Base-by-base conservation (phyloP, 2,888 invertebrate species). In the Pyrrhosoma nymphula region DNA sequence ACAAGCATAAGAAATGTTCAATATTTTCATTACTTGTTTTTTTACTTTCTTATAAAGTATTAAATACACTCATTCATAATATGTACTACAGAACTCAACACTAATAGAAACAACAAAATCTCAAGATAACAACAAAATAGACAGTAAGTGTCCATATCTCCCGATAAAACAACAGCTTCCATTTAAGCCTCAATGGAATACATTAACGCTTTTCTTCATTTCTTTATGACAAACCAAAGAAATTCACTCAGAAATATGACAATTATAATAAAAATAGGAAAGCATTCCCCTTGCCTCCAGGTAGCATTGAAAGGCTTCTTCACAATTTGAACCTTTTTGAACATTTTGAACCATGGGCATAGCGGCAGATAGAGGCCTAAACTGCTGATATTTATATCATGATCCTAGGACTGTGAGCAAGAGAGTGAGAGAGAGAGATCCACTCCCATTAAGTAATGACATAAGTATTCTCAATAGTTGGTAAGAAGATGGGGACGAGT, bases 291-390 rank as follows among this genome's bases (percentile, higher is more conserved):
- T 97, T 98, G 98, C 96, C 98, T 97, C 98, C 98, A 98, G 95
- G 98, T 98, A 95, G 98, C 98, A 97, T 98, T 98, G 97, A 98
- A 98, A 95, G 98, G 98, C 96, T 98, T 98, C 97, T 98, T 98
- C 96, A 98, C 97, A 95, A 98, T 98, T 96, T 98, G 98, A 95
- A 98, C 98, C 96, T 98, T 98, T 10, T 98, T 98, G 96, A n/a
- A n/a, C n/a, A n/a, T n/a, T n/a, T n/a, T n/a, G n/a, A n/a, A n/a
- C n/a, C n/a, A 97, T 97, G 75, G 98, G 98, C 96, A 98, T 97
- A 96, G 98, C 98, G 90, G 98, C 98, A 20, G 98, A 97, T 69
- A 98, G 97, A 96, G 98, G 97, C 96, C 98, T n/a, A n/a, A n/a
- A n/a, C n/a, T n/a, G n/a, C n/a, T n/a, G n/a, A n/a, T n/a, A n/a